Conservation (phyloP, 2,113 vertebrate genomes). For the Strix uralensis region DNA sequence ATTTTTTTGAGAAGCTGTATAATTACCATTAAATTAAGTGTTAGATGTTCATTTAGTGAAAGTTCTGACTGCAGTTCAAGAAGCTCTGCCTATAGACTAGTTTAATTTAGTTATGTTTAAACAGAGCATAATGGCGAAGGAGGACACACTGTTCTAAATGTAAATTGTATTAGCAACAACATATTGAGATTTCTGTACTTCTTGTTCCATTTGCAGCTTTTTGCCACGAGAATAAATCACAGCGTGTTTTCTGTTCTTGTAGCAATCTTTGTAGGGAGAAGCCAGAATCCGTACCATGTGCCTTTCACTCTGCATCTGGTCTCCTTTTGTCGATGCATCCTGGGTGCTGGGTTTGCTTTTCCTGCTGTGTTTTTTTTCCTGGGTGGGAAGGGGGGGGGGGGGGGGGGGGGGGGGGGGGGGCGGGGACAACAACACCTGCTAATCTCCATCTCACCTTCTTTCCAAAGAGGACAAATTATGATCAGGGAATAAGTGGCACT, state of each 20-base stretch:
- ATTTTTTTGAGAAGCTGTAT: background rate
- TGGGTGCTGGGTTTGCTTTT: background rate
- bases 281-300: background rate
- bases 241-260: conserved; percentile 46
- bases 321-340: background rate
- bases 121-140: background rate
- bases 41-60: conserved; percentile 52
- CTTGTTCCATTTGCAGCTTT: conserved; percentile 53
- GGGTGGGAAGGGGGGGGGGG: too few species aligned
- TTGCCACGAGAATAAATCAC: conserved; percentile 56
- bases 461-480: background rate
- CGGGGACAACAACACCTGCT: background rate
- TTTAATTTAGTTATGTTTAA: conserved; percentile 4
- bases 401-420: rapidly evolving
- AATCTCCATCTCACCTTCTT: background rate
- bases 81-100: conserved; percentile 5
- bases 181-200: conserved; percentile 64
- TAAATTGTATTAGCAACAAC: conserved; percentile 65
- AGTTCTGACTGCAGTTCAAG: conserved; percentile 20
- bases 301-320: conserved; percentile 40
- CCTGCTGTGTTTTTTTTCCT: background rate
- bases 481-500: background rate
- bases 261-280: conserved; percentile 35
- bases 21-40: conserved; percentile 39
- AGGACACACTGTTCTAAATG: conserved; percentile 47